Evolutionary conservation across 2,888 invertebrate genomes (phyloP).

Genomic region (Octodonta nipae): DNA sequence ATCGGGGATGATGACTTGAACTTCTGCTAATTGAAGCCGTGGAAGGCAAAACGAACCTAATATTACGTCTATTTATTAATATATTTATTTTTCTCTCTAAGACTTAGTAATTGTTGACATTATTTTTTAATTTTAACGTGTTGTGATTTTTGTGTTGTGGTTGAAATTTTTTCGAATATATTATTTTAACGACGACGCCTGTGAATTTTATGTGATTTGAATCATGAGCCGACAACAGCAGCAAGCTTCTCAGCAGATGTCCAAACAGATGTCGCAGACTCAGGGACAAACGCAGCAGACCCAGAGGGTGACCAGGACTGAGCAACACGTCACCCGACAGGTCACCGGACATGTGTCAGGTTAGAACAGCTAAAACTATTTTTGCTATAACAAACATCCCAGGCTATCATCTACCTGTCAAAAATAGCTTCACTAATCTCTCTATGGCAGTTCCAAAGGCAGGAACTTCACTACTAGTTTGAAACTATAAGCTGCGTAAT

Average conservation of each 20-base stretch:
- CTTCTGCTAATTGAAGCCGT: constrained; percentile 53
- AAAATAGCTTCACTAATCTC: too few relatives aligned
- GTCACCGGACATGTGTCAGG: constrained; percentile 61
- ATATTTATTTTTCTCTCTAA: not conserved
- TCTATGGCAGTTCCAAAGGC: too few relatives aligned
- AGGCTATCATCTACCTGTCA: too few relatives aligned
- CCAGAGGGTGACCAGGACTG: constrained; percentile 53
- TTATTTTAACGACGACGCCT: constrained; percentile 18
- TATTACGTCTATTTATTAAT: too few relatives aligned
- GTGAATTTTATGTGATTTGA: constrained; percentile 35
- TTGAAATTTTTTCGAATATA: constrained; percentile 11
- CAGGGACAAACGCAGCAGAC: constrained; percentile 39
- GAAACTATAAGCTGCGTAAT: too few relatives aligned
- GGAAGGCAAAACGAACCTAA: constrained; percentile 30
- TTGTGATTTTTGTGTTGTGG: constrained; percentile 28
- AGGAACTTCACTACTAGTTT: too few relatives aligned
- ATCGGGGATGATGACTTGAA: constrained; percentile 63
- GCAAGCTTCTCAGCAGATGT: constrained; percentile 31
- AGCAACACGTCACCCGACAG: constrained; percentile 68
- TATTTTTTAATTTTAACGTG: constrained; percentile 20
- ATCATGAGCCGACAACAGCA: constrained; percentile 66
- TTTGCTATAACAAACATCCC: too few relatives aligned
- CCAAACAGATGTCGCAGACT: constrained; percentile 36
- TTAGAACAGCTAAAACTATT: constrained; percentile 29
- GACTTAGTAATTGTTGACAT: not conserved